Evolutionary conservation across 2,797 vertebrate genomes (phyloP), one percentile per base, ranked within the genome.

Genomic region (Neomorphus geoffroyi): DNA sequence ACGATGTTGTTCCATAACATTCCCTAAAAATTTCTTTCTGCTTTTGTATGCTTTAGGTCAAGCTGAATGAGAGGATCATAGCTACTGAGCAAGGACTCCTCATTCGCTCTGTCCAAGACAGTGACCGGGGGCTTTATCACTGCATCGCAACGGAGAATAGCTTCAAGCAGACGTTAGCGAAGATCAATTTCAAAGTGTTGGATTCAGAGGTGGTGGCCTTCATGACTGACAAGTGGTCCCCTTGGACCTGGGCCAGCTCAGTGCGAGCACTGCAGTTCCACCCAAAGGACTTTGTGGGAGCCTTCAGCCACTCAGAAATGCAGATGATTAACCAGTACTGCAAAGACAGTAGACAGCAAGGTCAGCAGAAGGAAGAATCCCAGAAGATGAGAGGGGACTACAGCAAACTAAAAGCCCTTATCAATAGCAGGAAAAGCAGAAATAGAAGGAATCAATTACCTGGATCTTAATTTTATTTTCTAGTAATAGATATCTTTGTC

Each of bases 141-240:
- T 99, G 99, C 97, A 98, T 99, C 18, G 98, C 99, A 7, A 99
- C 99, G 0, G 99, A 99, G 94, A 99, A 99, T 80, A 95, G 96
- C 96, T 99, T 99, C 98, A 99, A 99, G 87, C 99, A 99, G 97
- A 99, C 99, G 21, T 98, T 99, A 62, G 98, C 98, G 56, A 99
- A 99, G 97, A 98, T 99, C 95, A 99, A 98, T 70, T 98, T 99
- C 95, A 98, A 98, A 30, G 98, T 99, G 83, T 94, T 99, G 90
- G 98, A 98, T 88, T 98, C 98, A 0, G 98, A 99, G 57, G 97
- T 98, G 97, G 98, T 99, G 95, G 98, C 98, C 7, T 92, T 98
- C 67, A 98, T 99, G 96, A 98, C 98, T 16, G 98, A 99, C 96
- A 99, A 99, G 88, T 98, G 98, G 97, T 98, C 98, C 14, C 98